Evolutionary conservation across 1,140 invertebrate species (phyloP).

Genomic region (Neomicropteryx cornuta): DNA sequence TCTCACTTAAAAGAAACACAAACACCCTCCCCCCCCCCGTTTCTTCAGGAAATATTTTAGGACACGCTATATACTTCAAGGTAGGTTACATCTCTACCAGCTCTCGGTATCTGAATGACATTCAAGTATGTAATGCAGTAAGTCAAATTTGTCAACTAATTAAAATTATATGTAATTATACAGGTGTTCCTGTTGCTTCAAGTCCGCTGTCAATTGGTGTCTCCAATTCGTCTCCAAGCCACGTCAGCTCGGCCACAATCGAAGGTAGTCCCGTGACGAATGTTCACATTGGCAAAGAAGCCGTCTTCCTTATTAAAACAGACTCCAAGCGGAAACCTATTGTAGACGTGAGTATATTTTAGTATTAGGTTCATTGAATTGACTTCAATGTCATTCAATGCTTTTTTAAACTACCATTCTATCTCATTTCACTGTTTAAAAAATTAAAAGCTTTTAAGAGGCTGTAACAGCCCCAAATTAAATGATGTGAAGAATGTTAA

Average conservation of each 20-base stretch:
- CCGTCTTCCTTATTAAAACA: conserved; percentile 57
- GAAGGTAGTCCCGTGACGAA: conserved; percentile 51
- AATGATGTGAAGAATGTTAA: too few relatives aligned
- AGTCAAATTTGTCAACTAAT: too few relatives aligned
- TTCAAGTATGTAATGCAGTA: too few relatives aligned
- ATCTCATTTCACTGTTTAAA: neutral
- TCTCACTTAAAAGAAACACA: neutral
- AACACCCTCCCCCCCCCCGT: neutral
- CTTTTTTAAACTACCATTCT: neutral
- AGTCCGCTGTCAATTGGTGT: conserved; percentile 49
- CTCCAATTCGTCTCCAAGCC: conserved; percentile 30
- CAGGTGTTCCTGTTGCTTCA: conserved; percentile 46
- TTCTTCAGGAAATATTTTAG: too few relatives aligned
- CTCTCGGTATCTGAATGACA: too few relatives aligned
- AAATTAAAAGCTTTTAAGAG: neutral
- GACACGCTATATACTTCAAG: too few relatives aligned
- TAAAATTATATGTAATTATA: conserved; percentile 6
- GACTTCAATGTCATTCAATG: neutral
- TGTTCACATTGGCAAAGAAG: conserved; percentile 60
- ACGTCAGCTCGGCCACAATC: conserved; percentile 37
- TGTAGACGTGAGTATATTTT: conserved; percentile 32
- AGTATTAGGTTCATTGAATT: too few relatives aligned
- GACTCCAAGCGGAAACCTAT: conserved; percentile 37
- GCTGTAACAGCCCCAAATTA: too few relatives aligned
- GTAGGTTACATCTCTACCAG: too few relatives aligned